These are phyloP conservation scores for Zygothrica quintamaculata DNA, from an alignment of 2,888 invertebrate species.

Conservation along the genomic window DNA sequence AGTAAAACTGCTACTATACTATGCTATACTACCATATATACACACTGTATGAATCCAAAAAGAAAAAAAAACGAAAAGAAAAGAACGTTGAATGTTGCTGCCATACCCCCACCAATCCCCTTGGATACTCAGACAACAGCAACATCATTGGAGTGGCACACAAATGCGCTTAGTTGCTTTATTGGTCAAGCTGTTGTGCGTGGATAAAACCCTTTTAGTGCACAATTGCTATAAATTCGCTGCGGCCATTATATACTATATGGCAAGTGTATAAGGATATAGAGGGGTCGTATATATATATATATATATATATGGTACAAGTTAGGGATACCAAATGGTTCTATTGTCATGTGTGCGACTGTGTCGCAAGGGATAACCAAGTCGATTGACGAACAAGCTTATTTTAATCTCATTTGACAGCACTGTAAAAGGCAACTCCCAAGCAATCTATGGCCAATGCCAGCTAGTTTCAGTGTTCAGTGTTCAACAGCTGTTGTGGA, in stretches of 20 bases:
- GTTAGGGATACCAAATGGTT: constrained; percentile 22
- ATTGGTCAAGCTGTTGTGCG: constrained; percentile 82
- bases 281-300: no score
- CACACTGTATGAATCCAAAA: constrained; percentile 22
- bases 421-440: constrained; percentile 41
- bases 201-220: constrained; percentile 82
- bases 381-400: constrained; percentile 81
- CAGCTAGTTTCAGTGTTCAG: constrained; percentile 50
- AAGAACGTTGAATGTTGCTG: background rate
- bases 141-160: constrained; percentile 60
- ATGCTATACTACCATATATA: constrained; percentile 36
- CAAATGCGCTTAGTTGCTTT: constrained; percentile 82
- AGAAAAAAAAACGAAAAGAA: no score
- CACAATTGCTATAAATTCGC: constrained; percentile 81
- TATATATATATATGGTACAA: constrained; percentile 14
- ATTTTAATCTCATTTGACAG: constrained; percentile 82
- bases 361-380: constrained; percentile 54
- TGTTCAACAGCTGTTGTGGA: constrained; percentile 68
- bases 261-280: background rate
- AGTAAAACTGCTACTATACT: constrained; percentile 67
- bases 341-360: constrained; percentile 58
- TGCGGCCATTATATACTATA: constrained; percentile 67
- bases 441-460: constrained; percentile 11
- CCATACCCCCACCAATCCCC: background rate
- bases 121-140: background rate